Percentiles rank a stretch among this genome's conserved stretches.
Conservation (phyloP, 2,113 vertebrate genomes). For the Sialia sialis region DNA sequence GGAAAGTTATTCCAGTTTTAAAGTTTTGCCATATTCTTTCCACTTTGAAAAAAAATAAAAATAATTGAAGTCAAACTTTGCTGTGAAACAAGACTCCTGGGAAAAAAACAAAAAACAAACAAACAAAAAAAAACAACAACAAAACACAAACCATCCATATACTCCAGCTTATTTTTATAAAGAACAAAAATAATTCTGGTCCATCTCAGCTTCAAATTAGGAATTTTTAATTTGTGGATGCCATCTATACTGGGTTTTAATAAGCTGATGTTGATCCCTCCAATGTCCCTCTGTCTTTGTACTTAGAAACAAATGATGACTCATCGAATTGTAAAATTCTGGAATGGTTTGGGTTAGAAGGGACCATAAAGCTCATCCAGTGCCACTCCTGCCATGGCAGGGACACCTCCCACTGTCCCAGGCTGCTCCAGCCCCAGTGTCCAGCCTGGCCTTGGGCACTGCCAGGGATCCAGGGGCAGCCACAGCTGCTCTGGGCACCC, state of each 20-base stretch:
- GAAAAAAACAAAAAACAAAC: background rate
- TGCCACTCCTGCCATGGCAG: too few species aligned
- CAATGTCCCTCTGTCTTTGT: background rate
- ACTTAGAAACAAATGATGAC: background rate
- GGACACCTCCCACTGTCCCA: background rate
- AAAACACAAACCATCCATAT: background rate
- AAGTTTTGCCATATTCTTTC: background rate
- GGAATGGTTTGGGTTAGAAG: background rate
- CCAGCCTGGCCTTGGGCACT: background rate
- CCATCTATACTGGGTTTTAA: background rate
- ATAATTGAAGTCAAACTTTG: background rate
- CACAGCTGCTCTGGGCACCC: background rate
- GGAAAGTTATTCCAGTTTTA: background rate
- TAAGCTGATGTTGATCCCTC: background rate
- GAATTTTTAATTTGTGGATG: background rate
- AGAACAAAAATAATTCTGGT: background rate
- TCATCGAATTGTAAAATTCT: rapidly evolving
- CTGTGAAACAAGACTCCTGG: background rate
- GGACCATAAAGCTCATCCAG: too few species aligned
- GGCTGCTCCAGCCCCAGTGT: background rate
- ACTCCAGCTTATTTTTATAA: background rate
- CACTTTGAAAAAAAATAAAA: background rate
- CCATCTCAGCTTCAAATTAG: background rate
- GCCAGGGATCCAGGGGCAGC: background rate
- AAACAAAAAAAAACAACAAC: too few species aligned